Evolutionary conservation across 1,140 invertebrate genomes (phyloP), one percentile per base, ranked within the genome.

Genomic region (Drosophila navojoa): DNA sequence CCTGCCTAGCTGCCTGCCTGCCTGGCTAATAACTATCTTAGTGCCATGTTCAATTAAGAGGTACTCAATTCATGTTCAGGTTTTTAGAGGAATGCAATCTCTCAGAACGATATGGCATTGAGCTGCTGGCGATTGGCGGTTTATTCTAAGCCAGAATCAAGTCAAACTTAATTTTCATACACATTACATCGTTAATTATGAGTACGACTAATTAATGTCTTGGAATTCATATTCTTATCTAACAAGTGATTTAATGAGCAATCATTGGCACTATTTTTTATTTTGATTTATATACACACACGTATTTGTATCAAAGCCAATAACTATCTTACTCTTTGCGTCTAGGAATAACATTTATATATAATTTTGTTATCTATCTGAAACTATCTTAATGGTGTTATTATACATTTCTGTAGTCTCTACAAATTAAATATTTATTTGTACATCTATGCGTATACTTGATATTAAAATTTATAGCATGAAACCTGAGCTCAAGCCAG

Each of bases 41-140:
- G 47, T 72, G 70, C 57, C 70, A 75, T 60, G 68, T 75, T 64
- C 47, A 64, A 71, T 75, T 71, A 71, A 69, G 54, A 25, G 60
- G 16, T 64, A 64, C 57, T 60, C 40, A 22, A 38, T 15, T 45
- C 55, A 54, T 73, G 55, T 69, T 45, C 63, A 68, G 64, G 63
- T 60, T 61, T 62, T 35, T 32, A 58, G 58, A 58, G 58, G 71
- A 74, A 74, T 74, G 66, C 67, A 32, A 74, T 27, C 27, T 38
- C 27, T 66, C 38, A 58, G 40, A 62, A 53, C 55, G 53, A 47
- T 19, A 44, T 45, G 40, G 15, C 55, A 58, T 58, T 58, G 42
- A 55, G 25, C 58, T 35, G 22, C 15, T 11, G 11, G 5, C 50
- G 25, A 19, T 32, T 53, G 25, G 27, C 45, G 25, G 62, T 32